Base-by-base conservation (phyloP, 2,113 vertebrate species). In the Oncorhynchus nerka region DNA sequence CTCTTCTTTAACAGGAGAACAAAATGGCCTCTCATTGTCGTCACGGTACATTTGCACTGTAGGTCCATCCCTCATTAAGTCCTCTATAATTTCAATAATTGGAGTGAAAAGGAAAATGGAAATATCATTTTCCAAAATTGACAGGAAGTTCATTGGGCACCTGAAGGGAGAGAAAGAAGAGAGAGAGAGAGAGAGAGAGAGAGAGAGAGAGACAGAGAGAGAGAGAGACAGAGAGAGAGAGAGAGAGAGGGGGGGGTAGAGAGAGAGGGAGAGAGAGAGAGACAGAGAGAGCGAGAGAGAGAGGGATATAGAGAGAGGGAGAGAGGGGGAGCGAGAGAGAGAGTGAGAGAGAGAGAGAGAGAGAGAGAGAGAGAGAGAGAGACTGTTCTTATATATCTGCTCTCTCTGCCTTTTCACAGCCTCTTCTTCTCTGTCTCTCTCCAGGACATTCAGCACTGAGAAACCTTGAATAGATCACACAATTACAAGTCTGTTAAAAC, bases 41-140 rank as follows among this genome's bases (percentile, higher is more conserved):
- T 83, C 77, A 86, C 24, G 57, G 78, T 64, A 81, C 86, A 87
- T 84, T 87, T 89, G 75, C 84, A 78, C 83, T 74, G 67, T 22
- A 11, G 28, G 82, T 87, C 76, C 79, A 86, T 86, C 75, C 80
- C 83, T 88, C 86, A 89, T 92, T 90, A 87, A 91, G 88, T 86
- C 84, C 75, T 20, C 71, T 73, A 85, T 71, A 65, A 86, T 89
- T 88, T 77, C 89, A 89, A 86, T 89, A 89, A 90, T 78, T 78
- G 80, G 70, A 75, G 87, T 87, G 81, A 90, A 89, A 89, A 85
- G 80, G 68, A 85, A 90, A 89, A 87, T 90, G 78, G 68, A 84
- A 88, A 84, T 88, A 79, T 81, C 87, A 90, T 92, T 90, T 86
- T 68, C 76, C 79, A 85, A 51, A 90, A 88, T 71, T 89, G 84